Evolutionary conservation across 2,888 invertebrate genomes (phyloP), one percentile per base, ranked within the genome.

Genomic region (Graphium colonna): DNA sequence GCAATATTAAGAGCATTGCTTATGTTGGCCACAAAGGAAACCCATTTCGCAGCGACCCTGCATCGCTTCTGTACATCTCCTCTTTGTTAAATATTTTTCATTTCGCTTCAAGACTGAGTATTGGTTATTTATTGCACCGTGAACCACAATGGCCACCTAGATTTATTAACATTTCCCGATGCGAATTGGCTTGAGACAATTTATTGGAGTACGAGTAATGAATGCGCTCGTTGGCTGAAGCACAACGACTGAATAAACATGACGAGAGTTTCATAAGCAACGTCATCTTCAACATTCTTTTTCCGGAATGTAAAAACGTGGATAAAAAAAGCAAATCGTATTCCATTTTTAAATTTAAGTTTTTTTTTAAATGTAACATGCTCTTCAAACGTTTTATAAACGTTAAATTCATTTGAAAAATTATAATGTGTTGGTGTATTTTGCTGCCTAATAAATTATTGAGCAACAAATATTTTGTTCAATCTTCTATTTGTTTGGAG

Each of bases 51-150:
- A 18, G 17, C n/a, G 17, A 21, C 17, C 18, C 13, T 4, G 10
- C 21, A 17, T 16, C 45, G 28, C 13, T 55, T 43, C 44, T 43
- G 46, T 31, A 18, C 36, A 52, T 50, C 39, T 50, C 47, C 41
- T 40, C 47, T 53, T 56, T 58, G 50, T 58, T 53, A 48, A 55
- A 59, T 51, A 57, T 55, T 57, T 59, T 60, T 60, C 57, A 61
- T 61, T 56, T 61, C 44, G 52, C 41, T 33, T 13, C 31, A 51
- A 50, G 38, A 44, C 26, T 16, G 28, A n/a, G 15, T 18, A 49
- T 48, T 53, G 28, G 57, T 62, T 62, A 62, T 61, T 60, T 59
- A 52, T 47, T 53, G 45, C 46, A 62, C 64, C 64, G 61, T 59
- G 49, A 61, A 47, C 46, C 56, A 31, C 60, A 60, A 50, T 60